Conservation (phyloP, 2,113 vertebrate species). For the Philantomba maxwellii region DNA sequence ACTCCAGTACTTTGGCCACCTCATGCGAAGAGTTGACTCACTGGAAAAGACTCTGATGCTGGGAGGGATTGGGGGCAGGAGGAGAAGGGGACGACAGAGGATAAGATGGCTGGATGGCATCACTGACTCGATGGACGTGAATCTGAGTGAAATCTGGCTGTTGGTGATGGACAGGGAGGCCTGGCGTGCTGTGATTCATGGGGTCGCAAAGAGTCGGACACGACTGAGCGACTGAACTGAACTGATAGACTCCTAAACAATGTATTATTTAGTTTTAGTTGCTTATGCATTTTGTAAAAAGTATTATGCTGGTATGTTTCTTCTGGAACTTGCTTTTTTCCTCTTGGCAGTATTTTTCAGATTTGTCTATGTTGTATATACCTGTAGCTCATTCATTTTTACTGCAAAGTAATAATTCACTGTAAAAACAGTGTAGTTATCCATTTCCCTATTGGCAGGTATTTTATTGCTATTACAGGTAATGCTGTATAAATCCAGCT, state of each 20-base stretch:
- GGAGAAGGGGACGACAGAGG: too few relatives aligned
- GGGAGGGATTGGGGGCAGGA: too few relatives aligned
- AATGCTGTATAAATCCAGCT: not conserved
- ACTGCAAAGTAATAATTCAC: not conserved
- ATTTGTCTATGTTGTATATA: not conserved
- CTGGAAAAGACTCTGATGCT: too few relatives aligned
- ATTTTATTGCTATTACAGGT: not conserved
- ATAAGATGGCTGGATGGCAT: too few relatives aligned
- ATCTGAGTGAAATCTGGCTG: too few relatives aligned
- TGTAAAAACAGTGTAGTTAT: not conserved
- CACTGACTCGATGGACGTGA: too few relatives aligned
- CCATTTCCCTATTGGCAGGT: not conserved
- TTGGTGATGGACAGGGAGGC: too few relatives aligned
- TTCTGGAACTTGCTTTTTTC: not conserved
- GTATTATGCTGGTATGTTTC: not conserved
- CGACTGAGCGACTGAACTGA: too few relatives aligned
- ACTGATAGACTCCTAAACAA: not conserved
- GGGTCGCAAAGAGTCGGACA: too few relatives aligned
- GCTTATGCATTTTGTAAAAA: not conserved
- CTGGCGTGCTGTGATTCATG: too few relatives aligned
- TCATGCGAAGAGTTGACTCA: too few relatives aligned
- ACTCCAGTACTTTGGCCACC: too few relatives aligned
- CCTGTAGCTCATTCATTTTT: not conserved
- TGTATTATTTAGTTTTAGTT: not conserved
- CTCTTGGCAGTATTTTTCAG: not conserved